Evolutionary conservation across 2,113 vertebrate genomes (phyloP).

Genomic region (Clarias magur): DNA sequence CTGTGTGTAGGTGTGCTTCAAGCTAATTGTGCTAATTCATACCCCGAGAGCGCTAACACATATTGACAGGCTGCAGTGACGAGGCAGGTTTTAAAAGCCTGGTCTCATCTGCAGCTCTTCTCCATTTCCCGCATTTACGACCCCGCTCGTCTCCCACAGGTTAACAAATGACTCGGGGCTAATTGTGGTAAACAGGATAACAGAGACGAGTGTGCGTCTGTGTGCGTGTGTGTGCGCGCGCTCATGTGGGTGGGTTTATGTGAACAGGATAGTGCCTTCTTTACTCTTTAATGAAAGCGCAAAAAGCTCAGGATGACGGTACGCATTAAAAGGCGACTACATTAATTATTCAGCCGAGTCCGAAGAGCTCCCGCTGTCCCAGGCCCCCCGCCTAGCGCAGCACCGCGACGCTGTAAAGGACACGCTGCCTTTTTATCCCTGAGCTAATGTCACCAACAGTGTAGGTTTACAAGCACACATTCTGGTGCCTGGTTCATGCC

Average conservation of each 20-base stretch:
- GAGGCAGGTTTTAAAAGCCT: slow-evolving; percentile 24
- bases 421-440: neutral
- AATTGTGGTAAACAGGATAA: neutral
- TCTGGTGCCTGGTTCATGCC: no score
- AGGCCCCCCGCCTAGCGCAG: neutral
- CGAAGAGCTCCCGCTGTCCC: slow-evolving; percentile 37
- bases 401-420: slow-evolving; percentile 1
- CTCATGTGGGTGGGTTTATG: neutral
- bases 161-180: slow-evolving; percentile 22
- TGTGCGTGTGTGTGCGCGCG: slow-evolving; percentile 17
- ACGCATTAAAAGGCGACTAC: slow-evolving; percentile 57
- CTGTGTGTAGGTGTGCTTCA: neutral
- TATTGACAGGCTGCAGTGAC: neutral
- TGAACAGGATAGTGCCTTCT: slow-evolving; percentile 14
- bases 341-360: slow-evolving; percentile 67
- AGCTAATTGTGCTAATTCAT: slow-evolving; percentile 4
- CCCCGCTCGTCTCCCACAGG: slow-evolving; percentile 19
- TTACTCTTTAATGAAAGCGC: slow-evolving; percentile 63
- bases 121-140: slow-evolving; percentile 26
- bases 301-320: slow-evolving; percentile 41
- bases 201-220: slow-evolving; percentile 34
- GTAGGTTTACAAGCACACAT: no score
- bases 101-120: slow-evolving; percentile 8
- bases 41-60: neutral
- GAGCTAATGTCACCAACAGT: neutral